Percentiles rank a stretch among this genome's conserved stretches.
Evolutionary conservation across 1,140 invertebrate genomes (phyloP).

Genomic region (Cyrtorhinus lividipennis): DNA sequence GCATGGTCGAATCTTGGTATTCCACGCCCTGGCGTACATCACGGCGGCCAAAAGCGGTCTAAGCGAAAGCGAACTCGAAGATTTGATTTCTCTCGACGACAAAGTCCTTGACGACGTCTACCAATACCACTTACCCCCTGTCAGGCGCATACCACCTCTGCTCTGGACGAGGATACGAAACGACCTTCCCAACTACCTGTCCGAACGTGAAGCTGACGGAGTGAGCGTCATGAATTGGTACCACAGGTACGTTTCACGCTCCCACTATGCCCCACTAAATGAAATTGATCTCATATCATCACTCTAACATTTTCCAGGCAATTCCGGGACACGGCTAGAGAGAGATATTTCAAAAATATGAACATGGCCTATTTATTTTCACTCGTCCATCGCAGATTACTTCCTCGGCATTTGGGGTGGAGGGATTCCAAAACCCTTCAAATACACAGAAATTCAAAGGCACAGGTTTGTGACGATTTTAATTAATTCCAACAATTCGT

Average conservation of each 20-base stretch:
- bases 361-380: constrained; percentile 92
- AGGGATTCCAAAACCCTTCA: constrained; percentile 86
- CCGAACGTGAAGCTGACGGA: constrained; percentile 90
- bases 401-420: constrained; percentile 93
- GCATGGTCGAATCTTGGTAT: constrained; percentile 82
- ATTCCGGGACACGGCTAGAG: constrained; percentile 82
- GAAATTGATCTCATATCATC: no score
- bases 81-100: constrained; percentile 87
- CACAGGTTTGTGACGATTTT: constrained; percentile 55
- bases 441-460: constrained; percentile 90
- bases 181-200: constrained; percentile 89
- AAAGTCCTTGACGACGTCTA: constrained; percentile 92
- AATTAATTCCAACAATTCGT: not conserved
- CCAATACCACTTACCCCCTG: constrained; percentile 93
- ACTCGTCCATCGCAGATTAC: constrained; percentile 95
- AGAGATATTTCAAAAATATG: constrained; percentile 94
- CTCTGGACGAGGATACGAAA: constrained; percentile 91
- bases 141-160: constrained; percentile 82
- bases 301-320: no score
- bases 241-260: constrained; percentile 54
- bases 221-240: constrained; percentile 98
- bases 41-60: constrained; percentile 84
- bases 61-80: constrained; percentile 86
- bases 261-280: no score
- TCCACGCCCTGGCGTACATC: constrained; percentile 87